Evolutionary conservation across 1,140 invertebrate species (phyloP).

Genomic region (Zelostemma sp.): DNA sequence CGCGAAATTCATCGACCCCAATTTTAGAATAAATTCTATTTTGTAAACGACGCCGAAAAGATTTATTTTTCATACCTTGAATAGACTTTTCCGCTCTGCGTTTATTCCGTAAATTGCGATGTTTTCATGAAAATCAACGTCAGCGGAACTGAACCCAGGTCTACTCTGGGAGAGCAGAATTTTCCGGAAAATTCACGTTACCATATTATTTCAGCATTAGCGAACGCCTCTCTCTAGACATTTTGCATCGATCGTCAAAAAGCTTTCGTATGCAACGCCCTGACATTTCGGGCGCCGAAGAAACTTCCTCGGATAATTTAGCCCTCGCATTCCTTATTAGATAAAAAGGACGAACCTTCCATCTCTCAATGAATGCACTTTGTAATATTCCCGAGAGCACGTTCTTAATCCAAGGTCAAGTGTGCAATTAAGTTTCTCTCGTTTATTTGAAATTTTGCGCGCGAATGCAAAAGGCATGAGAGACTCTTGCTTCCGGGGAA

Average conservation of each 20-base stretch:
- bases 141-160: background rate
- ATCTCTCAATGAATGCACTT: slow-evolving; percentile 4
- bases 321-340: slow-evolving; percentile 32
- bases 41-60: too few relatives aligned
- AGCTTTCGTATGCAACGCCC: slow-evolving; percentile 27
- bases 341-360: slow-evolving; percentile 36
- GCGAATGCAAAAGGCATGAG: too few relatives aligned
- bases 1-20: too few relatives aligned
- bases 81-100: too few relatives aligned
- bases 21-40: too few relatives aligned
- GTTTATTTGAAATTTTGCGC: too few relatives aligned
- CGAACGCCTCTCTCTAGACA: slow-evolving; percentile 28
- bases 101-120: background rate
- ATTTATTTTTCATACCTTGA: too few relatives aligned
- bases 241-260: slow-evolving; percentile 33
- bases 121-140: background rate
- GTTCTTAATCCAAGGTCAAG: too few relatives aligned
- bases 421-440: too few relatives aligned
- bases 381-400: slow-evolving; percentile 16
- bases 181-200: slow-evolving; percentile 5
- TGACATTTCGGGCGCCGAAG: slow-evolving; percentile 29
- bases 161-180: background rate
- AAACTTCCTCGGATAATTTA: slow-evolving; percentile 36
- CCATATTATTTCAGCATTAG: slow-evolving; percentile 1
- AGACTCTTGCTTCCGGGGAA: too few relatives aligned